Evolutionary conservation across 64 coral and sea anemone genomes (phyloP).

Genomic region (Orbicella faveolata): DNA sequence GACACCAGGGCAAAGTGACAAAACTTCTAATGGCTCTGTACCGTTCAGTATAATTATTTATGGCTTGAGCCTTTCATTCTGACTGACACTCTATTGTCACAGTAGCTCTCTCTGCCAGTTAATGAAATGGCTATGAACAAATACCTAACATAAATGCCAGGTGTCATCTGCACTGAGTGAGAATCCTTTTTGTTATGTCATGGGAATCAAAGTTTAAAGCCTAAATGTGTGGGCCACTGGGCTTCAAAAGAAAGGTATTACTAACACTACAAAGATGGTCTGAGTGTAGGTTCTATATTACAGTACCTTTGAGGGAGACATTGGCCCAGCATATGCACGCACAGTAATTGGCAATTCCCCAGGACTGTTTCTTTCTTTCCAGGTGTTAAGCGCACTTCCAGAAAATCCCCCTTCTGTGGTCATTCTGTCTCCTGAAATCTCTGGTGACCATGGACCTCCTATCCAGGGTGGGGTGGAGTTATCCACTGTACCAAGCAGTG

Average conservation of each 20-base stretch:
- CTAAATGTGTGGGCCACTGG: too few relatives aligned
- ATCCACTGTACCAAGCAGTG: constrained; percentile 70
- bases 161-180: too few relatives aligned
- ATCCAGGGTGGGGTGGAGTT: constrained; percentile 72
- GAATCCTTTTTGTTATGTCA: too few relatives aligned
- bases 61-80: too few relatives aligned
- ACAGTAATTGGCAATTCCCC: constrained; percentile 44
- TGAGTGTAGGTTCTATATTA: neutral
- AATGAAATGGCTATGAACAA: too few relatives aligned
- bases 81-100: too few relatives aligned
- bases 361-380: constrained; percentile 36
- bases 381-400: constrained; percentile 35
- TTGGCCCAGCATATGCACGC: constrained; percentile 85
- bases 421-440: constrained; percentile 11
- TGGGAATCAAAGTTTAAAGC: too few relatives aligned
- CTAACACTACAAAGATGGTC: neutral
- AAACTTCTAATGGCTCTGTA: too few relatives aligned
- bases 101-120: too few relatives aligned
- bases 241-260: neutral
- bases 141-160: too few relatives aligned
- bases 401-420: neutral
- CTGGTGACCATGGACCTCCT: constrained; percentile 89
- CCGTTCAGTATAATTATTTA: too few relatives aligned
- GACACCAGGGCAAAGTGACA: too few relatives aligned
- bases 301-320: constrained; percentile 88